phyloP scores from a whole-genome alignment of 2,797 vertebrate genomes.

The Stomatorhinus walkeri region DNA sequence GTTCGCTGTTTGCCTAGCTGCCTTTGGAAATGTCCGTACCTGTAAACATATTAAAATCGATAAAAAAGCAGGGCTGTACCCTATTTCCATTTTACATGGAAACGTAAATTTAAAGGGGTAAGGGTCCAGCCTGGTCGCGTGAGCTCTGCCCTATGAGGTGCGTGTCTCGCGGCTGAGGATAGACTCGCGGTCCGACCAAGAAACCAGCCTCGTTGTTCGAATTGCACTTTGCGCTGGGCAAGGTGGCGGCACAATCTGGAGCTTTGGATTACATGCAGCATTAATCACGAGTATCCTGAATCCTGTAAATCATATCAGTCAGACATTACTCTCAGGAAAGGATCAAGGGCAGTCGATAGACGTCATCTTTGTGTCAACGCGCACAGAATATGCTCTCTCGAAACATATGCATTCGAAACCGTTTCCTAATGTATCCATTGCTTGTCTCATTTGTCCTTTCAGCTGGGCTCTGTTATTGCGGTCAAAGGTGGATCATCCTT shows the following conservation, averaged over 20 bases:
- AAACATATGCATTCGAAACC: slow-evolving; percentile 1
- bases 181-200: background rate
- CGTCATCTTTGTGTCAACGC: background rate
- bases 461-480: background rate
- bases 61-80: background rate
- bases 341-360: background rate
- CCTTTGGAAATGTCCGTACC: background rate
- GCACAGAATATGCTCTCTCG: slow-evolving; percentile 4
- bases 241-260: background rate
- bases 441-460: background rate
- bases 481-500: background rate
- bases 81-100: background rate
- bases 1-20: background rate
- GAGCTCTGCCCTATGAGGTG: background rate
- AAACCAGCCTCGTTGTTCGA: background rate
- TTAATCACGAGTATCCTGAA: background rate
- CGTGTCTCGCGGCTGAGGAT: background rate
- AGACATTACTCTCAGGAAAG: slow-evolving; percentile 19
- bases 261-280: background rate
- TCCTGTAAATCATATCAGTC: slow-evolving; percentile 10
- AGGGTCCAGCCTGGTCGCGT: background rate
- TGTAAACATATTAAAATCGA: background rate
- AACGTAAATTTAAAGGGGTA: background rate
- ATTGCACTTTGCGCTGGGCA: background rate
- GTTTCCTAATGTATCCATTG: background rate